Evolutionary conservation across 2,888 invertebrate species (phyloP), one percentile per base, ranked within the genome.

Genomic region (Marronus borbonicus): DNA sequence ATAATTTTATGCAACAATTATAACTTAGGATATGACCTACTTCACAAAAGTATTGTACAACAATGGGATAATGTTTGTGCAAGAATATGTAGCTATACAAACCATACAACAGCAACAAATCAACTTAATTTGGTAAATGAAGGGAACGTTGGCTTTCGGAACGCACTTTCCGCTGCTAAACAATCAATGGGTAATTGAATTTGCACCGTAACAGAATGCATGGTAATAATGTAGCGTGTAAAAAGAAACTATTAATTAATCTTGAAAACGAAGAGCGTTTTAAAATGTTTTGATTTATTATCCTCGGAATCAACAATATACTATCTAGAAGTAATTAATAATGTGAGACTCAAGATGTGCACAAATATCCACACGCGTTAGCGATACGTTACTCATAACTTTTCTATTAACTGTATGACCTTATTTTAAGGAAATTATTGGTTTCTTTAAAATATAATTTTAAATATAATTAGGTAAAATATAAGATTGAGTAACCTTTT

Each of bases 251-350:
- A 65, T 36, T 65, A 65, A 65, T 65, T 65, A 65, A 39, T 65
- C 64, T 36, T 65, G 17, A n/a, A 65, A 17, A 36, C 36, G 64
- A 36, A 36, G 36, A 36, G 39, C 39, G 36, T 8, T 65, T 36
- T 36, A 36, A 36, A 36, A 65, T 65, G 36, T 36, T 65, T 31
- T 65, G 64, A 65, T 65, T 65, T 65, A 65, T 65, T 65, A 65
- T n/a, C 36, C n/a, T 36, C 8, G n/a, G 39, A 14, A 36, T 17
- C 65, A 65, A 39, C 17, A 39, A 65, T n/a, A 52, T 52, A 52
- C 52, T 52, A 52, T 52, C 14, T 52, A 52, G 52, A 17, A 17
- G 52, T 3, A 52, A 52, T 52, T 52, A 52, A 52, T 52, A 52
- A 52, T 52, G n/a, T 52, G 5, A 52, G n/a, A n/a, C 2, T 52